Percentiles rank a stretch among this genome's conserved stretches.
Evolutionary conservation across 2,888 invertebrate genomes (phyloP).

Genomic region (Deilephila porcellus): DNA sequence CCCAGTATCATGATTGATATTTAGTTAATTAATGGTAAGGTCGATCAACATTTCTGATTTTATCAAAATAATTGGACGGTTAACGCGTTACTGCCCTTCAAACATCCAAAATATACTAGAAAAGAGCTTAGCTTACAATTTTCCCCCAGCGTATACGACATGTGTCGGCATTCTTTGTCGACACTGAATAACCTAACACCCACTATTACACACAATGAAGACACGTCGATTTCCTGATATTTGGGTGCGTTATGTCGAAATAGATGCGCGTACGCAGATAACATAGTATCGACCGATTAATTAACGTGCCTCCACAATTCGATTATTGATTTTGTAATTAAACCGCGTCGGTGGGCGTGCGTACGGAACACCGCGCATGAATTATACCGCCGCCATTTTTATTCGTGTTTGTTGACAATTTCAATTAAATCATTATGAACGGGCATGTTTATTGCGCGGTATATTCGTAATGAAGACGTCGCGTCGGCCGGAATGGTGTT

Average conservation of each 20-base stretch:
- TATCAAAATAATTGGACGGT: too few species aligned
- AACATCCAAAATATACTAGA: too few species aligned
- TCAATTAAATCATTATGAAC: constrained; percentile 61
- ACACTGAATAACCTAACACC: too few species aligned
- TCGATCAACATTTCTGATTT: too few species aligned
- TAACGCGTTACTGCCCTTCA: too few species aligned
- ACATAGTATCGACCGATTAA: constrained; percentile 74
- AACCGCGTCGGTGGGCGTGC: constrained; percentile 74
- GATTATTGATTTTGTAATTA: constrained; percentile 83
- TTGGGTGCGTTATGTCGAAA: constrained; percentile 2
- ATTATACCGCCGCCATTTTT: constrained; percentile 59
- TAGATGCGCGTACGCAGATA: constrained; percentile 72
- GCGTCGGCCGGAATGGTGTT: constrained; percentile 33
- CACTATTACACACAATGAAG: too few species aligned
- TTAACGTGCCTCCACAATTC: constrained; percentile 71
- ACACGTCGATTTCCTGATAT: not conserved
- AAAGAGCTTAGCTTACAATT: too few species aligned
- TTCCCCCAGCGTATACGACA: too few species aligned
- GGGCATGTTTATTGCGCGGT: constrained; percentile 20
- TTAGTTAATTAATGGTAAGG: too few species aligned
- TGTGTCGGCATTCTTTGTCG: too few species aligned
- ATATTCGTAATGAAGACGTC: constrained; percentile 31
- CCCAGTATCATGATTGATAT: too few species aligned
- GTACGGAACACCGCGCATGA: constrained; percentile 50
- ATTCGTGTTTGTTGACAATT: constrained; percentile 63